Base-by-base conservation (phyloP, 2,113 vertebrate genomes). In the Nannospalax galili region DNA sequence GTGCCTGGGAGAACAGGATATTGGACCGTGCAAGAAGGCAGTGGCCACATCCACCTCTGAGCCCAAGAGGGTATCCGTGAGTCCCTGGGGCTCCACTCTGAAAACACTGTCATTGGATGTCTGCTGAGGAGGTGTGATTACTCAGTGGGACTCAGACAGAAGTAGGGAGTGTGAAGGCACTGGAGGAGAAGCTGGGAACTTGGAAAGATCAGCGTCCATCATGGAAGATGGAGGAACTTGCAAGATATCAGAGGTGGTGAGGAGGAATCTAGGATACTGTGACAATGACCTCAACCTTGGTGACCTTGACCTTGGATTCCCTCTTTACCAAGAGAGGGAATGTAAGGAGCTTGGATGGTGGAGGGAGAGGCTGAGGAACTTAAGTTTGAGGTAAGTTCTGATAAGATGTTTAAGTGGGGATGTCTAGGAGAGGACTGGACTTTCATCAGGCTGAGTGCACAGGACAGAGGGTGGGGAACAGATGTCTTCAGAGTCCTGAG, bases 181-280 rank as follows among this genome's bases (percentile, higher is more conserved):
- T 48, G 5, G 40, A 52, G 52, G 40, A n/a, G 78, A 73, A 20
- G 20, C 4, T 62, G 5, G 37, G 48, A 37, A 62, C 19, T 26
- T 4, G 22, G 11, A 15, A 12, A n/a, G 11, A 4, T 22, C 10
- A 1, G 10, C 2, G 20, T 4, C 7, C 10, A 37, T 11, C 19
- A 26, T 65, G 52, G 37, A 37, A 62, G 65, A 35, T 32, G 8
- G 45, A 82, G 30, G 6, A 5, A 7, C 45, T 40, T 0, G 6
- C 17, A 5, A 45, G 7, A 15, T 5, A 15, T 3, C 28, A 35
- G 26, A 35, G 42, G 20, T 4, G 1, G 10, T 24, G 28, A 56
- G 19, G 35, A 4, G 65, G 28, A 4, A 14, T 1, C 11, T 17
- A 22, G 28, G n/a, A 42, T 2, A 1, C 40, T 1, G 28, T 40